Base-by-base conservation (phyloP, 2,113 vertebrate genomes). In the Trinectes maculatus region DNA sequence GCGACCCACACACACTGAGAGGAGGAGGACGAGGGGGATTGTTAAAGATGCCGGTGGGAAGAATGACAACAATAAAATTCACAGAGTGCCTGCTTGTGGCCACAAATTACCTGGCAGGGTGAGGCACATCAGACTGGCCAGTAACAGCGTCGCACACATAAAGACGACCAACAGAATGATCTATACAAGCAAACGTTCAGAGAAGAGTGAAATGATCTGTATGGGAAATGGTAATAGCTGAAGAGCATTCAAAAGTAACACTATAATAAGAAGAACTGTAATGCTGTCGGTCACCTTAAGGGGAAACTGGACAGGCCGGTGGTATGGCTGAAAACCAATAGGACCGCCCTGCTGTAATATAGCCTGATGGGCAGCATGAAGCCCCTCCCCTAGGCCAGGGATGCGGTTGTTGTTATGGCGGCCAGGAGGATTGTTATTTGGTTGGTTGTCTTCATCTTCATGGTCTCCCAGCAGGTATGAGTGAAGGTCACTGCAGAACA, bases 341-440 rank as follows among this genome's bases (percentile, higher is more conserved):
- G 96, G 96, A 19, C 95, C 96, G 8, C 95, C 96, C 83, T 98
- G 96, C 52, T 96, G 96, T 56, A 99, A 91, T 72, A 98, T 98
- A 89, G 97, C 96, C 90, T 99, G 96, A 83, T 98, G 97, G 49
- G 96, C 96, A 2, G 96, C 96, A 4, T 99, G 96, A 71, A 99
- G 93, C 44, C 96, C 97, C 80, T 98, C 97, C 6, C 95, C 96
- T 12, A 96, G 93, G 18, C 93, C 95, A 3, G 94, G 96, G 44
- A 95, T 92, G 46, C 96, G 94, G 80, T 97, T 96, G 74, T 94
- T 94, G 82, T 94, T 93, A 47, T 94, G 93, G 62, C 92, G 96
- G 60, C 57, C 85, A 0, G 66, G 68, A 26, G 54, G 71, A 44
- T 75, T 65, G 67, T 82, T 86, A 49, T 85, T 77, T 26, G 92